Evolutionary conservation across 2,797 vertebrate species (phyloP).

Genomic region (Tenualosa thibaudeaui): DNA sequence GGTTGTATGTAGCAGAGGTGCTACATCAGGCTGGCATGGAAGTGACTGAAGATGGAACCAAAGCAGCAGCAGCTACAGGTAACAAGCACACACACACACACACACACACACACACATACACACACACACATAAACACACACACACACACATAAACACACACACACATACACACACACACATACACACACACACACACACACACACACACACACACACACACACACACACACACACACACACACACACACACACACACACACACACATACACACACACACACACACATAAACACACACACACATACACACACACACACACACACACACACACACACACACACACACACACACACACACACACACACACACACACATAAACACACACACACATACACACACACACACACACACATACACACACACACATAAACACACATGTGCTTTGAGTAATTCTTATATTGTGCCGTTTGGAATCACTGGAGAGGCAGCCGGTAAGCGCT

Average conservation of each 20-base stretch:
- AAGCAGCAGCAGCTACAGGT: slow-evolving; percentile 85
- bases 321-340: too few species aligned
- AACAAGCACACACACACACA: neutral
- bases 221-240: neutral
- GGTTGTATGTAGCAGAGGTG: slow-evolving; percentile 85
- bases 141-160: too few species aligned
- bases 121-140: too few species aligned
- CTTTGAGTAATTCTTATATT: too few species aligned
- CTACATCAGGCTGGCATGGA: slow-evolving; percentile 86
- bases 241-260: neutral
- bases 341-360: too few species aligned
- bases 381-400: neutral
- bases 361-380: too few species aligned
- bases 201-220: neutral
- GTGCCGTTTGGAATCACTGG: too few species aligned
- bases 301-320: too few species aligned
- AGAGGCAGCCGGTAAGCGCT: too few species aligned
- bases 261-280: neutral
- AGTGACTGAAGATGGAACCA: slow-evolving; percentile 85
- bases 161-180: too few species aligned
- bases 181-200: too few species aligned
- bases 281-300: too few species aligned
- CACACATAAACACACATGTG: neutral
- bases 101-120: neutral
- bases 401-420: neutral